Base-by-base conservation (phyloP, 2,797 vertebrate genomes). In the Enteromius radiatus region DNA sequence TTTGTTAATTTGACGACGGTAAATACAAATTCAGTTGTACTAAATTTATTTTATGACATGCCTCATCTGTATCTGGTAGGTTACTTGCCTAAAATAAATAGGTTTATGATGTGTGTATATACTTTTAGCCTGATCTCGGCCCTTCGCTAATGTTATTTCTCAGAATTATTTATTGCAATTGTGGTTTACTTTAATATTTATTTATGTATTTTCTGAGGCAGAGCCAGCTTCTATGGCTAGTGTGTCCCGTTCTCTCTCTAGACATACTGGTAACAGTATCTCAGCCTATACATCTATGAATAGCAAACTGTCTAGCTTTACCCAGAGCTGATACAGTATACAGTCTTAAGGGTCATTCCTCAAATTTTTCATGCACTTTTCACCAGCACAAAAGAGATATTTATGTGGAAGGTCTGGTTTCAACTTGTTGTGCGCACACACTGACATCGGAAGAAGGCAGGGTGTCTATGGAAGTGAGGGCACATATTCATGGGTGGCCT, bases 191-290 rank as follows among this genome's bases (percentile, higher is more conserved):
- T 59, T 14, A 23, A 4, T 54, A n/a, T 9, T 54, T 59, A 23
- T 11, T 56, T n/a, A n/a, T 33, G 21, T 49, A 31, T 21, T 9
- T 7, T 52, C 17, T 21, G 28, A 12, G 45, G 45, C 11, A 41
- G 23, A 54, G n/a, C 3, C 10, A 7, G 31, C 71, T 9, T 38
- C 21, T 12, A 36, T 54, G 7, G 14, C 26, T 63, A 63, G 54
- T 61, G 38, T 11, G 68, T n/a, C 12, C 11, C n/a, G 10, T 17
- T 28, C 41, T 77, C 14, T 26, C 21, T 26, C 26, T 63, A 80
- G 68, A 69, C 77, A 74, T 77, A 83, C 75, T 86, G 47, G 84
- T 82, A 83, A 87, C 56, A 82, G 67, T 77, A 77, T 63, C 82
- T 63, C 76, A 69, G 70, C 26, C 38, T 61, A 38, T 70, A 15